These are phyloP conservation scores for Cettia cetti DNA, from an alignment of 2,113 vertebrate species.

Conservation along the genomic window DNA sequence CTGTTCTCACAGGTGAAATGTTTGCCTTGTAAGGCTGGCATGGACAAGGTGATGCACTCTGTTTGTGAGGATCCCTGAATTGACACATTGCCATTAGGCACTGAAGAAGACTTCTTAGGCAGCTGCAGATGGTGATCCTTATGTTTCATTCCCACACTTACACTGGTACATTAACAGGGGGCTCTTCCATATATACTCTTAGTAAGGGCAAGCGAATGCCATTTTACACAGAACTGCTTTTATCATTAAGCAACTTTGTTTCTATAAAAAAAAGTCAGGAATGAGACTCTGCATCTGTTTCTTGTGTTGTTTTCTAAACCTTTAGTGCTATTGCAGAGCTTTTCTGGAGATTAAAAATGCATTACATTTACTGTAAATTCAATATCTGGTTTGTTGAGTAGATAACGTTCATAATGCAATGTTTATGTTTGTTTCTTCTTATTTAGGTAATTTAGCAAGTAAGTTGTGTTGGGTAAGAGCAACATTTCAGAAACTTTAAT, in stretches of 20 bases:
- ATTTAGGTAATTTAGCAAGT: not conserved
- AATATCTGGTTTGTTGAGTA: not conserved
- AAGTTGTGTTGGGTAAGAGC: not conserved
- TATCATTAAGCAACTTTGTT: slow-evolving; percentile 16
- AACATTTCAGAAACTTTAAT: slow-evolving; percentile 8
- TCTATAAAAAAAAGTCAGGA: not conserved
- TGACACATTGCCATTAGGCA: slow-evolving; percentile 14
- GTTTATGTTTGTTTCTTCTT: not conserved
- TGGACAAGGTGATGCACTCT: slow-evolving; percentile 28
- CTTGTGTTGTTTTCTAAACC: slow-evolving; percentile 8
- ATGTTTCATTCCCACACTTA: slow-evolving; percentile 40
- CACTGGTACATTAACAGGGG: not conserved
- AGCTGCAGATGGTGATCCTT: slow-evolving; percentile 51
- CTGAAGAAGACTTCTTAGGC: slow-evolving; percentile 5
- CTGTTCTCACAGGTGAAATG: slow-evolving; percentile 6
- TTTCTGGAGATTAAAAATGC: slow-evolving; percentile 18
- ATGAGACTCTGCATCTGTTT: slow-evolving; percentile 24
- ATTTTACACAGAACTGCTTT: slow-evolving; percentile 39
- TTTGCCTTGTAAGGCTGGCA: slow-evolving; percentile 1
- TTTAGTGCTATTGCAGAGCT: not conserved
- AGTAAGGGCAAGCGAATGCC: slow-evolving; percentile 48
- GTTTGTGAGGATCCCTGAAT: slow-evolving; percentile 22
- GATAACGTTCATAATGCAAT: not conserved
- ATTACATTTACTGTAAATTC: not conserved
- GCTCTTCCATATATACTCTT: slow-evolving; percentile 24